Conservation (phyloP, 2,797 vertebrate species). For the Pangasius sanitwongsei region DNA sequence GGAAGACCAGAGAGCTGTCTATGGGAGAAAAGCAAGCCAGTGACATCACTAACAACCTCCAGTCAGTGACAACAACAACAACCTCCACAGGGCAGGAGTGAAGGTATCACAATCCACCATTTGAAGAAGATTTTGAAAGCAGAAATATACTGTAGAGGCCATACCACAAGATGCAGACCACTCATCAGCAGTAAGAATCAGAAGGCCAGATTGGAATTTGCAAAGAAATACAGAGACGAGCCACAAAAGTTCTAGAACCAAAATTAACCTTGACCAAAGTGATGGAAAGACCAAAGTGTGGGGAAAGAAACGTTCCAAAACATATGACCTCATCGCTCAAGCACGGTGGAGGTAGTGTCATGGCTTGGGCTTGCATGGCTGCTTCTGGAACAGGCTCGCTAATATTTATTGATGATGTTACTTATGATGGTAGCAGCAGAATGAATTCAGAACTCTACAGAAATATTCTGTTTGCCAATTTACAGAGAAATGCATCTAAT, state of each 20-base stretch:
- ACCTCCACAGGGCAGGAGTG: neutral
- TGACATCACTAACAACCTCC: neutral
- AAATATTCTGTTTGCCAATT: neutral
- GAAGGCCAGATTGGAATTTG: neutral
- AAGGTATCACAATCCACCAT: neutral
- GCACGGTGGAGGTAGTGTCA: neutral
- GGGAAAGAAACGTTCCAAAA: neutral
- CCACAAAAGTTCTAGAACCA: neutral
- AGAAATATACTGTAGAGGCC: neutral
- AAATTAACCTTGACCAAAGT: no score
- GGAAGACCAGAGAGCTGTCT: neutral
- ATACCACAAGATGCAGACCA: neutral
- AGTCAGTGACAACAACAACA: neutral
- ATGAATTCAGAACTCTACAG: neutral
- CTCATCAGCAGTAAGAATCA: neutral
- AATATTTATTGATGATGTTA: constrained; percentile 1
- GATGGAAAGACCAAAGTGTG: neutral
- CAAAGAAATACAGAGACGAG: neutral
- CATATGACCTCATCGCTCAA: neutral
- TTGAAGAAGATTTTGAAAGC: neutral
- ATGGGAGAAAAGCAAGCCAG: neutral
- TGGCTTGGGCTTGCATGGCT: neutral
- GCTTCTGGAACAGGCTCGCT: neutral
- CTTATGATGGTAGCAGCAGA: neutral
- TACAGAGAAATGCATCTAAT: neutral